Conservation (phyloP, 2,797 vertebrate genomes). For the Platalea minor region DNA sequence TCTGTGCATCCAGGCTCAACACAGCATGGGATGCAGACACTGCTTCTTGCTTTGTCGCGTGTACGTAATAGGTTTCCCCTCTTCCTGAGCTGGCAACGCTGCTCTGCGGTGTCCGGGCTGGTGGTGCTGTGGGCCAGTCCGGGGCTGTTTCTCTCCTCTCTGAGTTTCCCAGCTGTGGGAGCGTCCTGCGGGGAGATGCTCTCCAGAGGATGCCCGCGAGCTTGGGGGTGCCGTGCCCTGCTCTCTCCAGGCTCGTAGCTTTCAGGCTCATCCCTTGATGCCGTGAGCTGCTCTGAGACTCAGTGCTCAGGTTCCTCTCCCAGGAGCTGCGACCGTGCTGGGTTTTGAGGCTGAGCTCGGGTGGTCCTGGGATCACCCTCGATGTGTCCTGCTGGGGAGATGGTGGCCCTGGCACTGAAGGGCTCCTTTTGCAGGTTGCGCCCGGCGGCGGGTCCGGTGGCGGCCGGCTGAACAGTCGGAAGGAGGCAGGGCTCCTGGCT, state of each 20-base stretch:
- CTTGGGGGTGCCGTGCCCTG: not conserved
- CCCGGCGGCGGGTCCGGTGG: slow-evolving; percentile 73
- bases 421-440: slow-evolving; percentile 80
- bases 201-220: not conserved
- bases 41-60: not conserved
- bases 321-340: not conserved
- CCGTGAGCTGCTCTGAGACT: not conserved
- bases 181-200: not conserved
- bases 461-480: slow-evolving; percentile 91
- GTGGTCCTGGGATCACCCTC: not conserved
- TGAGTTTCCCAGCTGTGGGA: not conserved
- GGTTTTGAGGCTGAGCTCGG: not conserved
- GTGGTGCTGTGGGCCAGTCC: not conserved
- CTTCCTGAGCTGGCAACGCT: not conserved
- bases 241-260: not conserved
- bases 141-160: not conserved
- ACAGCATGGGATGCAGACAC: not conserved
- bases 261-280: not conserved
- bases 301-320: not conserved
- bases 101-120: not conserved
- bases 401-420: not conserved
- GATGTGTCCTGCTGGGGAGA: not conserved
- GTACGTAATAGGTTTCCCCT: not conserved
- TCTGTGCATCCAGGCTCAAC: not conserved
- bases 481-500: slow-evolving; percentile 92